Evolutionary conservation across 2,888 invertebrate genomes (phyloP).

Genomic region (Neelides folsomi): DNA sequence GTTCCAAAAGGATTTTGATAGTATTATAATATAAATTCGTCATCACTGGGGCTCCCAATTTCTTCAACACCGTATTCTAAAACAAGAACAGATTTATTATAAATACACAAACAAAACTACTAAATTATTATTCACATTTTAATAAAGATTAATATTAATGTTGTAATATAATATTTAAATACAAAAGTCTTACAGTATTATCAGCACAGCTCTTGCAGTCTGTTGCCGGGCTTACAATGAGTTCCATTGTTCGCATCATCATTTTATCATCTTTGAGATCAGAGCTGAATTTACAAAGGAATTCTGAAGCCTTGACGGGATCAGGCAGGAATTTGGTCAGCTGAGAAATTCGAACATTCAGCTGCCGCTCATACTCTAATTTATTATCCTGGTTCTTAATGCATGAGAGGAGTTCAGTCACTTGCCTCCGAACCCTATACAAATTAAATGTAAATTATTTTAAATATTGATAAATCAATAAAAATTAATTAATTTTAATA

Average conservation of each 20-base stretch:
- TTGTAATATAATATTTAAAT: background rate
- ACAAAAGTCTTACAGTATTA: constrained; percentile 40
- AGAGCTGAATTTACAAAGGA: constrained; percentile 63
- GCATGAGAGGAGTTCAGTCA: constrained; percentile 60
- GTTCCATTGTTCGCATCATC: constrained; percentile 63
- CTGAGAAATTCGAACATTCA: constrained; percentile 41
- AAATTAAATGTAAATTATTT: constrained; percentile 3
- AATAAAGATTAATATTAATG: background rate
- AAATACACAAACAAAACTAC: constrained; percentile 1
- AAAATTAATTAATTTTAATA: background rate
- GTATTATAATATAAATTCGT: constrained; percentile 91
- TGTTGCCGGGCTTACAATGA: constrained; percentile 74
- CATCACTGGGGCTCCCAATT: constrained; percentile 85
- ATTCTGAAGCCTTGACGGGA: constrained; percentile 80
- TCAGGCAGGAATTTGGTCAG: constrained; percentile 77
- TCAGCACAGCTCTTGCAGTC: constrained; percentile 89
- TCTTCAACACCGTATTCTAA: constrained; percentile 68
- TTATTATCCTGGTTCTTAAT: constrained; percentile 22
- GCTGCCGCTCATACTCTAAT: constrained; percentile 57
- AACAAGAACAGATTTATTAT: constrained; percentile 28
- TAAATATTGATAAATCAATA: constrained; percentile 5
- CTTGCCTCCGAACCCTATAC: constrained; percentile 58
- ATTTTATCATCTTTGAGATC: constrained; percentile 56
- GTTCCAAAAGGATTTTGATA: constrained; percentile 84
- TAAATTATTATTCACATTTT: background rate